phyloP scores from a whole-genome alignment of 1,140 invertebrate species.

The Drosophila novamexicana region DNA sequence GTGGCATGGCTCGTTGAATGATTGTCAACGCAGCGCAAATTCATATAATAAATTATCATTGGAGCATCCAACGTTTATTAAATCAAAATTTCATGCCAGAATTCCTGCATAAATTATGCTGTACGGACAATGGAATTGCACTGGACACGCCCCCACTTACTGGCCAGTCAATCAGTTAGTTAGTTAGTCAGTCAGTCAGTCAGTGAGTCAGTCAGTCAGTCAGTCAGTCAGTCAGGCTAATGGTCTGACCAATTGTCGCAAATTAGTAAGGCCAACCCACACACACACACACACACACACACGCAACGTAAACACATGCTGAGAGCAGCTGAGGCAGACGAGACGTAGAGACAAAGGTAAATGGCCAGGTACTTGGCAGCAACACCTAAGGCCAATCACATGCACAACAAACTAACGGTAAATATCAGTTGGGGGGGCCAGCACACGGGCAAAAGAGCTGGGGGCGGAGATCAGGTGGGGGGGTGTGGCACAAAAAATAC shows the following conservation, averaged over 20 bases:
- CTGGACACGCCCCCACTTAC: slow-evolving; percentile 56
- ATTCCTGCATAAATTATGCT: slow-evolving; percentile 66
- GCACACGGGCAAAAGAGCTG: neutral
- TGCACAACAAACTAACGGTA: slow-evolving; percentile 70
- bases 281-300: slow-evolving; percentile 7
- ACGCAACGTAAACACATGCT: slow-evolving; percentile 2
- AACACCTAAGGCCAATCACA: slow-evolving; percentile 79
- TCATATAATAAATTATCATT: slow-evolving; percentile 10
- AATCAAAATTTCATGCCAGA: slow-evolving; percentile 64
- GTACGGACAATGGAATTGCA: slow-evolving; percentile 37
- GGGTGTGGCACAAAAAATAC: slow-evolving; percentile 35
- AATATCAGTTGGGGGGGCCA: slow-evolving; percentile 5
- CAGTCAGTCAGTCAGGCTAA: slow-evolving; percentile 48
- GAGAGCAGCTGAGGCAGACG: slow-evolving; percentile 7
- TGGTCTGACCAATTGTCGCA: slow-evolving; percentile 75
- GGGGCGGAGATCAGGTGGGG: neutral
- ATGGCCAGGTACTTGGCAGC: slow-evolving; percentile 57
- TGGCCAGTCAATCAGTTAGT: no score
- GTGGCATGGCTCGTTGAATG: slow-evolving; percentile 32
- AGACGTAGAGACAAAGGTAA: slow-evolving; percentile 14
- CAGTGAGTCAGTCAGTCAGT: slow-evolving; percentile 30
- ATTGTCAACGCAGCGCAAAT: slow-evolving; percentile 36
- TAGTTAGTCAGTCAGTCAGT: slow-evolving; percentile 25
- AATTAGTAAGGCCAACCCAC: slow-evolving; percentile 57
- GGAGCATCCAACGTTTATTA: slow-evolving; percentile 25